Base-by-base conservation (phyloP, 2,888 invertebrate genomes). In the Vesta saturnalis region DNA sequence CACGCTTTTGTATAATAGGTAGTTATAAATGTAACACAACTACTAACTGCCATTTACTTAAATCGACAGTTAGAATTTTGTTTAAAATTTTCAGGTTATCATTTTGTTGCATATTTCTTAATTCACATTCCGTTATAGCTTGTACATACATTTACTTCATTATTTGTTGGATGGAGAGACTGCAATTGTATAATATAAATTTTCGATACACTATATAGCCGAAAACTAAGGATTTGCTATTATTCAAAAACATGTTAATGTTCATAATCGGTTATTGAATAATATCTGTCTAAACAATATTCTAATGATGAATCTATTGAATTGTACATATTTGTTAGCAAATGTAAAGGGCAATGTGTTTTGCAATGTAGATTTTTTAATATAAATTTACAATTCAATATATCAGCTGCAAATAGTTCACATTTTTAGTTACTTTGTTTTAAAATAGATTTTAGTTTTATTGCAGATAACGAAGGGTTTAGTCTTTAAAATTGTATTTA, bases 351-450 rank as follows among this genome's bases (percentile, higher is more conserved):
- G 75, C 72, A 72, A 74, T 73, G 67, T 76, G 71, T 73, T 73
- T 73, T 71, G 73, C 75, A 73, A 73, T 73, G 75, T 77, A 77
- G 74, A 70, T 72, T 72, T 72, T 78, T 78, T 76, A 73, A 74
- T 74, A 74, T 77, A 77, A 77, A 77, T 77, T 76, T 77, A 72
- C 76, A 77, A 76, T 78, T 78, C 67, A 73, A 72, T 72, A 35
- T 59, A 62, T 60, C 63, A 59, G 67, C 62, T 63, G 47, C 57
- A 60, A 43, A 30, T 58, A 47, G 56, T 49, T 59, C 58, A 55
- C 46, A 18, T 54, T 65, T 60, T 52, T 23, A 54, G 55, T 64
- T 57, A 18, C 55, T 47, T 52, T 60, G 35, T 30, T 63, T 49
- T 56, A 23, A 15, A 39, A 56, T 10, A 60, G 54, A 55, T 56